Evolutionary conservation across 2,888 invertebrate species (phyloP), one percentile per base, ranked within the genome.

Genomic region (Bombyx huttoni): DNA sequence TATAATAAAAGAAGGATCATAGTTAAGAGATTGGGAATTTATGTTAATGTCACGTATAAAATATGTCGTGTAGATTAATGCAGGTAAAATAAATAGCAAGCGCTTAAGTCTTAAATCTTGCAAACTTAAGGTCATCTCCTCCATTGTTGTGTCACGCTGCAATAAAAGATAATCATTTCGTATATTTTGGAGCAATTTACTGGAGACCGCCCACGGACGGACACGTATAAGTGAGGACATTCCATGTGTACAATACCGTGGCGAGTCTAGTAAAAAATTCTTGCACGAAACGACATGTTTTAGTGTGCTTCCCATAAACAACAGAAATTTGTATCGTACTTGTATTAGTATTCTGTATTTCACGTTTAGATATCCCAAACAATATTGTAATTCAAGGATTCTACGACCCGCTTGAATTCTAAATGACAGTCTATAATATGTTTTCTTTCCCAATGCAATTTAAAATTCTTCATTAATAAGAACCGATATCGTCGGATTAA

Each of bases 181-280:
- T 82, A 74, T 78, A 73, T 84, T 84, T 81, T 78, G 75, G 80
- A 78, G 77, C 75, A 78, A 81, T 81, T 80, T 77, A 67, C 68
- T 68, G 65, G 58, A 61, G 66, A 68, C 76, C 75, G 76, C 78
- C 78, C 72, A 80, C 78, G 68, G 62, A 57, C 58, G 59, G 52
- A 54, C 56, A 60, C 54, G 56, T 52, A 54, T 54, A 54, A 55
- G 49, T 40, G 50, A 52, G 52, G 50, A 52, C 50, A 52, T 48
- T 48, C n/a, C 45, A 45, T 50, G 46, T 47, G 13, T 40, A 47
- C 35, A 13, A 10, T 48, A 47, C 46, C 48, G 45, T 34, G 47
- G 12, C 24, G 40, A 49, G 50, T 8, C 51, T 13, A 51, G 46
- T 46, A 12, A 12, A 49, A 35, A 40, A 40, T 40, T 40, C 40